Conservation (phyloP, 2,113 vertebrate genomes). For the Ceyx melanurus region DNA sequence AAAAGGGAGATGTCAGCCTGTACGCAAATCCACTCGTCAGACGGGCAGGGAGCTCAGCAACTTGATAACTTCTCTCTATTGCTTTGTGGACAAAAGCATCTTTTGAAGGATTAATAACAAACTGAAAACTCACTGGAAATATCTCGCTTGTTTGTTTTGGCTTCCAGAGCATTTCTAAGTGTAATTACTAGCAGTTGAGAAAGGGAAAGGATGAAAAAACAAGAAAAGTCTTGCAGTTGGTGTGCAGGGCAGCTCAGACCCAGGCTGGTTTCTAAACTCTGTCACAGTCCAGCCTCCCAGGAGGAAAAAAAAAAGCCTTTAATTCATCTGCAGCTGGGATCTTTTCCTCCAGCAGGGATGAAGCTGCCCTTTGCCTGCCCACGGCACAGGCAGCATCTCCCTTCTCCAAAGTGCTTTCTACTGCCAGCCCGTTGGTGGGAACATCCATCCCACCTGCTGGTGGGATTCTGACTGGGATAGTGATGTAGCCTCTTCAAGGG, state of each 20-base stretch:
- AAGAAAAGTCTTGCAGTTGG: neutral
- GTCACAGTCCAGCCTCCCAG: neutral
- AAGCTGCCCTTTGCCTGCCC: neutral
- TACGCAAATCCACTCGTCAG: neutral
- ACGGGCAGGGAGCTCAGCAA: neutral
- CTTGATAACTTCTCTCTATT: neutral
- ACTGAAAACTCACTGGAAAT: conserved; percentile 31
- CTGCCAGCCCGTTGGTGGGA: rapidly evolving
- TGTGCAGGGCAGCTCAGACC: neutral
- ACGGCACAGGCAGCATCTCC: neutral
- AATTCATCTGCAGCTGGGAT: neutral
- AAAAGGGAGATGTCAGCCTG: neutral
- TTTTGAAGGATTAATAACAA: conserved; percentile 11
- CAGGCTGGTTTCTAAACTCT: conserved; percentile 9
- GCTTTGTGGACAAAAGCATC: neutral
- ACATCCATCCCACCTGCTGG: neutral
- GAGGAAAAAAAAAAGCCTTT: neutral
- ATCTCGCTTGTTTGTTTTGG: conserved; percentile 42
- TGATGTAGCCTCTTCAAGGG: neutral
- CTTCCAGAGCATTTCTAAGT: neutral
- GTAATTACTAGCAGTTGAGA: conserved; percentile 14
- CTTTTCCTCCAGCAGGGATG: neutral
- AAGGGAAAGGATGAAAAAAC: neutral
- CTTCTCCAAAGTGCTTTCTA: rapidly evolving
- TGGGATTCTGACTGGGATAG: rapidly evolving